These are phyloP conservation scores for Diceros bicornis DNA, from an alignment of 2,797 vertebrate genomes.

Conservation along the genomic window DNA sequence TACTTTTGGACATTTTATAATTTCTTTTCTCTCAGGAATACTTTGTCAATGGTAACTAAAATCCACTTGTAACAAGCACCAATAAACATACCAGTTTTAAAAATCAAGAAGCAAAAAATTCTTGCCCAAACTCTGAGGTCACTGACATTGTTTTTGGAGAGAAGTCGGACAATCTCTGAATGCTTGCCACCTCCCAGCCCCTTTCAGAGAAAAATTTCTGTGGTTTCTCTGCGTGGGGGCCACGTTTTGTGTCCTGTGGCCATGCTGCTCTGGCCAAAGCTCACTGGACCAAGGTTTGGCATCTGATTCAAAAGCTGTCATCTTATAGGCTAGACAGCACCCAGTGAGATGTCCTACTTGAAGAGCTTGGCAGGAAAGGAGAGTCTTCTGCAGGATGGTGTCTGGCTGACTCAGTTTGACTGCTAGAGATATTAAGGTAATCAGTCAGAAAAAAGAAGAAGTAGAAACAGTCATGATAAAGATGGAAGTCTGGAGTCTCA, in stretches of 20 bases:
- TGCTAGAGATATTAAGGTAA: not conserved
- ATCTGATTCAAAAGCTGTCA: not conserved
- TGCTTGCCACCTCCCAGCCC: not conserved
- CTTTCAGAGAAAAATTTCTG: not conserved
- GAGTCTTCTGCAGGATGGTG: not conserved
- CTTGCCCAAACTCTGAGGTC: constrained; percentile 12
- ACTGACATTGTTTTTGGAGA: constrained; percentile 20
- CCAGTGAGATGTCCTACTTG: not conserved
- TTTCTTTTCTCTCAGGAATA: constrained; percentile 32
- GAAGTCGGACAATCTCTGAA: not conserved
- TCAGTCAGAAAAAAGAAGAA: not conserved
- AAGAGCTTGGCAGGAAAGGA: not conserved
- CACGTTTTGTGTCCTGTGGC: not conserved
- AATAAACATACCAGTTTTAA: not conserved
- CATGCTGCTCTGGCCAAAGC: not conserved
- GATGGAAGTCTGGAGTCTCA: not conserved
- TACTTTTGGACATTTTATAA: not conserved
- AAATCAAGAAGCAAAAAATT: constrained; percentile 21
- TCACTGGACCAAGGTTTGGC: not conserved
- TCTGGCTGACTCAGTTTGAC: not conserved
- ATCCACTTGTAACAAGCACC: not conserved
- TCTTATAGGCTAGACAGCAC: not conserved
- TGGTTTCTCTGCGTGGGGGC: not conserved
- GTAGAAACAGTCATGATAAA: not conserved
- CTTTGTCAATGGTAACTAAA: constrained; percentile 25